Base-by-base conservation (phyloP, 2,113 vertebrate genomes). In the Stomatorhinus ivindoensis region DNA sequence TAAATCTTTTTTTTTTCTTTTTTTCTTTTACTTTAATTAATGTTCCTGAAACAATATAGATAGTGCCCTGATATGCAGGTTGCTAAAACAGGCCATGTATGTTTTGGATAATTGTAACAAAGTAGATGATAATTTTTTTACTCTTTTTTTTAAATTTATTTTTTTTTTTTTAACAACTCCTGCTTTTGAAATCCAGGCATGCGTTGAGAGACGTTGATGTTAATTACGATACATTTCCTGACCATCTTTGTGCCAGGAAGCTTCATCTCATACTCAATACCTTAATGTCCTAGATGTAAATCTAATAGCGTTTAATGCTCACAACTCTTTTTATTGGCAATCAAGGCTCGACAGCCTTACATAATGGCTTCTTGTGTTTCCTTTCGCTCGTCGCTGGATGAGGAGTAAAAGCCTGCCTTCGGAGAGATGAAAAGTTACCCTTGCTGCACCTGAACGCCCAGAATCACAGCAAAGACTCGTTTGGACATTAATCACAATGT, bases 381-480 rank as follows among this genome's bases (percentile, higher is more conserved):
- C 46, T 42, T 65, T 42, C 17, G 24, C 53, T 21, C 24, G 15
- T 90, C 90, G 90, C 88, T 90, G 89, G 89, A 89, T 46, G 15
- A 69, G 13, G 84, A 86, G 48, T n/a, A 61, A 61, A 84, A 47
- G 73, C 39, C 42, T 27, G 19, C 15, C 51, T 87, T 69, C 3
- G n/a, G 47, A 84, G 48, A 80, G 53, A 84, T 73, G 86, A 76
- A 51, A 86, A 87, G 50, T 17, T 89, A 53, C 61, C 47, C 89
- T 90, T 89, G 92, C 92, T 91, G 90, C 92, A 90, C 88, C 92
- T 88, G 93, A 93, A 92, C 94, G 88, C 89, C 91, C 92, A 86
- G 92, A 93, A 39, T 94, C 93, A 88, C 89, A 94, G 91, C 90
- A 93, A 21, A 35, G 73, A 80, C 35, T 80, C 90, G 92, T 89